Conservation (phyloP, 2,888 invertebrate genomes). For the Trachelus troglodyta region DNA sequence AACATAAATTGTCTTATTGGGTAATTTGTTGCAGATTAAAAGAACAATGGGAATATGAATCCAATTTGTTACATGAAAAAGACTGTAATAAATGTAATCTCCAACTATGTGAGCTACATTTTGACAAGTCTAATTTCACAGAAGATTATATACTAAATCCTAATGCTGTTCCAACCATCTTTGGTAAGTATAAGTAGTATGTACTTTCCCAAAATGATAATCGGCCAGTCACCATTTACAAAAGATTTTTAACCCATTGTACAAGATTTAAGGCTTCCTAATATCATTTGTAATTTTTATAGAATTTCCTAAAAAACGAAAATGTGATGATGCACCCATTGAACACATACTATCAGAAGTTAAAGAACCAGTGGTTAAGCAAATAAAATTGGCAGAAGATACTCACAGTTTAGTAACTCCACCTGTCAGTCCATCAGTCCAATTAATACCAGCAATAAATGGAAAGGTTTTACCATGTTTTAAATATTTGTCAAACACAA, state of each 20-base stretch:
- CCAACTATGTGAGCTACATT: conserved; percentile 44
- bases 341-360: neutral
- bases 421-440: neutral
- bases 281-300: neutral
- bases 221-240: neutral
- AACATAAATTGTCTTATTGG: neutral
- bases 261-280: neutral
- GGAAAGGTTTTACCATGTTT: neutral
- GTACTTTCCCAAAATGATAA: neutral
- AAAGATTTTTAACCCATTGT: neutral
- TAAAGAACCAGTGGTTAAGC: conserved; percentile 3
- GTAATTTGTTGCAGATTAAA: conserved; percentile 28
- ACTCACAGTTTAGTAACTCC: conserved; percentile 1
- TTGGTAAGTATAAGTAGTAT: conserved; percentile 20
- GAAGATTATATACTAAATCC: conserved; percentile 27
- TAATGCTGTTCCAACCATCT: conserved; percentile 38
- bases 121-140: conserved; percentile 33
- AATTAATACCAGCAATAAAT: neutral
- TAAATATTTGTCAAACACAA: neutral
- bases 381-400: conserved; percentile 4
- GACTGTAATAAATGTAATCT: neutral
- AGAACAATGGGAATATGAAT: conserved; percentile 36
- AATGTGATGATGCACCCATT: neutral
- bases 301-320: conserved; percentile 11
- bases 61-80: conserved; percentile 14